A percentile compares a stretch with the other conserved stretches of the same genome.
These are phyloP conservation scores for Lysandra coridon DNA, from an alignment of 2,888 invertebrate genomes.

Conservation along the genomic window DNA sequence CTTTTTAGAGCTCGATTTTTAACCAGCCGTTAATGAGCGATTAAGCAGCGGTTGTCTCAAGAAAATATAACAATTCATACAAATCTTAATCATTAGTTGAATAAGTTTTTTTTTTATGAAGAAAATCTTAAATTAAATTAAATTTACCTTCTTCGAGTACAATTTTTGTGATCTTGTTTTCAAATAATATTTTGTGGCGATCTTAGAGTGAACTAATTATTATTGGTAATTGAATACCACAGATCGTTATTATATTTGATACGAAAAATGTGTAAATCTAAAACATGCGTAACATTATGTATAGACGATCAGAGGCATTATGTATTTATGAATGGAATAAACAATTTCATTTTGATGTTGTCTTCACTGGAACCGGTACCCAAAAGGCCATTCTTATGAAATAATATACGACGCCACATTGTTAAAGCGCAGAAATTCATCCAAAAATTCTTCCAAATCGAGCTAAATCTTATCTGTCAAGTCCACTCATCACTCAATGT, in stretches of 20 bases:
- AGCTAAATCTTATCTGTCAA: conserved; percentile 49
- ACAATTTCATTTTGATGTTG: not conserved
- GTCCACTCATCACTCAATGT: conserved; percentile 63
- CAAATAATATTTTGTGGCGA: too few species aligned
- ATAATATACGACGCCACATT: conserved; percentile 22
- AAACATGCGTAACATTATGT: not conserved
- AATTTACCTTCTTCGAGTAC: too few species aligned
- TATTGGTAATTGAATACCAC: not conserved
- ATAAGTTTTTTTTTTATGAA: not conserved
- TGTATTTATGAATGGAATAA: conserved; percentile 10
- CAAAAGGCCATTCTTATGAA: conserved; percentile 19
- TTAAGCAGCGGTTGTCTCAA: not conserved
- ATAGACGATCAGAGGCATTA: not conserved
- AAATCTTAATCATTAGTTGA: not conserved
- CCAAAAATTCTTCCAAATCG: conserved; percentile 37
- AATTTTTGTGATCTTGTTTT: too few species aligned
- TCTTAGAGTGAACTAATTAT: not conserved
- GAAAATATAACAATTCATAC: not conserved
- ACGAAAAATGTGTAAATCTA: not conserved
- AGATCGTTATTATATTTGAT: not conserved
- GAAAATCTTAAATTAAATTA: not conserved
- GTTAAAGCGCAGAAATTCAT: conserved; percentile 28
- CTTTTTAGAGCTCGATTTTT: not conserved
- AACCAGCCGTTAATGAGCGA: conserved; percentile 1
- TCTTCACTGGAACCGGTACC: conserved; percentile 18